Conservation (phyloP, 2,113 vertebrate species). For the Dermatemys mawii region DNA sequence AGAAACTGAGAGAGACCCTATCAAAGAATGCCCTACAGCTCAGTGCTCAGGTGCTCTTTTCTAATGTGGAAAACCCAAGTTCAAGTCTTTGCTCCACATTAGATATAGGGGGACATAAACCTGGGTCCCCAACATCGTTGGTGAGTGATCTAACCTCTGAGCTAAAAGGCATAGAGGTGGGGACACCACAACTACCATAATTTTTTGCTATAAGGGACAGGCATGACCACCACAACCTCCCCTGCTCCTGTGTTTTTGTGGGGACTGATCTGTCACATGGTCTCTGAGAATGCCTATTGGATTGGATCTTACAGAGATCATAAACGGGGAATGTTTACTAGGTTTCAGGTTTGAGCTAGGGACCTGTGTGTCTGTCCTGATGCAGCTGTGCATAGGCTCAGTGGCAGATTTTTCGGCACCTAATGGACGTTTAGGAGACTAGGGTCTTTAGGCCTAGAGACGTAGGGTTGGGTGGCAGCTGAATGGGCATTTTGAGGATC, state of each 20-base stretch:
- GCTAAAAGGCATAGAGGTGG: background rate
- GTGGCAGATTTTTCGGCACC: background rate
- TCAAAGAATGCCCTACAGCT: background rate
- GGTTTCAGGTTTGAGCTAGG: background rate
- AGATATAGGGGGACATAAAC: background rate
- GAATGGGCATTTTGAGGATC: background rate
- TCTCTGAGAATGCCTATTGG: background rate
- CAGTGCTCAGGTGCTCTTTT: background rate
- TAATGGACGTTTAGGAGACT: background rate
- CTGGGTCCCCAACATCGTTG: background rate
- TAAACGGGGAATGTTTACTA: background rate
- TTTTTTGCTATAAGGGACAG: background rate
- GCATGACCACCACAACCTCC: background rate
- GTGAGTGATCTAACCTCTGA: too few relatives aligned
- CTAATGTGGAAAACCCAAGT: background rate
- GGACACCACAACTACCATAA: too few relatives aligned
- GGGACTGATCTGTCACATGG: background rate
- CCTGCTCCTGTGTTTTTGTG: background rate
- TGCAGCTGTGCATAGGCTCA: background rate
- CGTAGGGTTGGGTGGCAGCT: background rate
- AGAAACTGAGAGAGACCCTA: background rate
- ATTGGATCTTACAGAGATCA: background rate
- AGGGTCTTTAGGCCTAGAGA: background rate
- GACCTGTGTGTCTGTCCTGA: background rate
- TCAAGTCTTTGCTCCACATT: background rate